phyloP scores from a whole-genome alignment of 2,888 invertebrate genomes.

The Phaedon cochleariae region DNA sequence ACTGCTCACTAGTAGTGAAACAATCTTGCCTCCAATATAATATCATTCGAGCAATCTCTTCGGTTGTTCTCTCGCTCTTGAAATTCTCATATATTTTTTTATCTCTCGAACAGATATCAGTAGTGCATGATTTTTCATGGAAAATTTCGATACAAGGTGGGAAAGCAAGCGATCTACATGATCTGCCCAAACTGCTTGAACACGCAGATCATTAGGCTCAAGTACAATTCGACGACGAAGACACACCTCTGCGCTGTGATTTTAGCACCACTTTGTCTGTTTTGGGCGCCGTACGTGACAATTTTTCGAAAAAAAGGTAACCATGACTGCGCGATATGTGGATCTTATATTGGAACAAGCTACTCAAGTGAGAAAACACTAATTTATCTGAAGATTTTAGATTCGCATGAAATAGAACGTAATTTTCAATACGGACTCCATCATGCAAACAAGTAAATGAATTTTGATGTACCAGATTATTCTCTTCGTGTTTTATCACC shows the following conservation, averaged over 20 bases:
- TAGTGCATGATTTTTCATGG: no score
- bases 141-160: conserved; percentile 2
- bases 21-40: no score
- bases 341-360: conserved; percentile 19
- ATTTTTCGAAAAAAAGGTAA: neutral
- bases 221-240: neutral
- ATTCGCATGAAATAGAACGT: no score
- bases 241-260: conserved; percentile 11
- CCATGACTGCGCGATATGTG: conserved; percentile 23
- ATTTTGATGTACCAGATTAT: neutral
- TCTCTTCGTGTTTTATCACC: neutral
- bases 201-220: conserved; percentile 11
- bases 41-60: no score
- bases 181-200: conserved; percentile 26
- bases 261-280: conserved; percentile 14
- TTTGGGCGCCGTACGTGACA: conserved; percentile 20
- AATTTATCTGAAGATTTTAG: no score
- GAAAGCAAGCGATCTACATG: conserved; percentile 7
- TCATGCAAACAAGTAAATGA: neutral
- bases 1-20: no score
- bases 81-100: no score
- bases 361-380: neutral
- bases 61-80: no score
- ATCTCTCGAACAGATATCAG: no score
- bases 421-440: no score